A percentile compares a stretch with the other conserved stretches of the same genome.
These are phyloP conservation scores for Epinephelus malabaricus DNA, from an alignment of 2,797 vertebrate genomes.

Conservation along the genomic window DNA sequence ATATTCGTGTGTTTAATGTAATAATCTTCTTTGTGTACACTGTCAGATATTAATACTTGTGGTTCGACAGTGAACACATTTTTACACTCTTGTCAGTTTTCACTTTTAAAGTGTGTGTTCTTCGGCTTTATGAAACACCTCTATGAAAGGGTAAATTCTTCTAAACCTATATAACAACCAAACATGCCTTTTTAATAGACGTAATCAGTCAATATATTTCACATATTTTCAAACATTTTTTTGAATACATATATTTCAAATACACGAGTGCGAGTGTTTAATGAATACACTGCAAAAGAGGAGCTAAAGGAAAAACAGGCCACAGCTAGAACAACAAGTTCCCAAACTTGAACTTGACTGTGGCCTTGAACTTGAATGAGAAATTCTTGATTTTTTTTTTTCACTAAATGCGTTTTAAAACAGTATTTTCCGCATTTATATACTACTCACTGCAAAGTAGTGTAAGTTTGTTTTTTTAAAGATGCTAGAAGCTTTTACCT, in stretches of 20 bases:
- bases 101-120: constrained; percentile 1
- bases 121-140: background rate
- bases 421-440: background rate
- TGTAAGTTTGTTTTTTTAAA: background rate
- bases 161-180: background rate
- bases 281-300: background rate
- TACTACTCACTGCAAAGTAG: background rate
- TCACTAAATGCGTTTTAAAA: background rate
- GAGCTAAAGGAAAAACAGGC: constrained; percentile 9
- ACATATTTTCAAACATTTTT: background rate
- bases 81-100: background rate
- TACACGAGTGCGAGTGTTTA: background rate
- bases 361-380: constrained; percentile 53
- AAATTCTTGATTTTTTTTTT: background rate
- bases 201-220: background rate
- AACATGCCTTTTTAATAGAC: background rate
- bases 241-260: background rate
- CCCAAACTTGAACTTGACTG: constrained; percentile 49
- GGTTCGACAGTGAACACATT: background rate
- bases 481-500: background rate
- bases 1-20: background rate
- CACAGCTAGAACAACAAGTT: constrained; percentile 31
- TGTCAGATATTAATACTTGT: background rate
- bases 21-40: background rate
- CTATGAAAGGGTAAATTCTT: background rate